A percentile compares a stretch with the other conserved stretches of the same genome.
These are phyloP conservation scores for Myiotriccus ornatus DNA, from an alignment of 2,797 vertebrate species.

Conservation along the genomic window DNA sequence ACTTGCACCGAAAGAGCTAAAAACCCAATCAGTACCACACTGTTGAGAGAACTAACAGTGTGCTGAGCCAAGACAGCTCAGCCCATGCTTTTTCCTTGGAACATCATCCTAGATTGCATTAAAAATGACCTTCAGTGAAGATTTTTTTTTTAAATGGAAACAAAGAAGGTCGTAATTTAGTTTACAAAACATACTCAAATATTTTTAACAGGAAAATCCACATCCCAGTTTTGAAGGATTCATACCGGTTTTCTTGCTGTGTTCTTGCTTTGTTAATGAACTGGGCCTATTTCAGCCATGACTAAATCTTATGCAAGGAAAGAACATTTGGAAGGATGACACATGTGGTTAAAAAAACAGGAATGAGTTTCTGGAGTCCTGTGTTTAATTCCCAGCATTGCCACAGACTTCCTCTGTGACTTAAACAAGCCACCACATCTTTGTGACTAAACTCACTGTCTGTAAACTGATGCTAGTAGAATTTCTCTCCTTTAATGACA, in stretches of 20 bases:
- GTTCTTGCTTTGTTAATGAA: background rate
- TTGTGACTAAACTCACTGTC: conserved; percentile 1
- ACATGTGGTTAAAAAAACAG: conserved; percentile 31
- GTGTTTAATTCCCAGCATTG: conserved; percentile 22
- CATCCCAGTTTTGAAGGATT: background rate
- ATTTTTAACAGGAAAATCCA: background rate
- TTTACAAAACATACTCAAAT: conserved; percentile 4
- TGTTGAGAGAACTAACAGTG: background rate
- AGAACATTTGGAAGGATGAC: background rate
- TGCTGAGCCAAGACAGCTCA: background rate
- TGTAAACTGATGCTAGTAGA: background rate
- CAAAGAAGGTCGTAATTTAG: background rate
- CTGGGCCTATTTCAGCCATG: background rate
- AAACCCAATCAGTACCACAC: background rate
- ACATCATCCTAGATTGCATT: background rate
- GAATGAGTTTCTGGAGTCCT: conserved; percentile 10
- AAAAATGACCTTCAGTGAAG: conserved; percentile 15
- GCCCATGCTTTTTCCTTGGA: background rate
- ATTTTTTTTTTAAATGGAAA: background rate
- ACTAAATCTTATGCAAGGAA: conserved; percentile 15
- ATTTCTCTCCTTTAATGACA: background rate
- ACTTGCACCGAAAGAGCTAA: background rate
- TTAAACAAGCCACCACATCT: conserved; percentile 3
- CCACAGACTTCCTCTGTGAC: conserved; percentile 37
- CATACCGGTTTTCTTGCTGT: background rate